These are phyloP conservation scores for Apostichopus californicus DNA, from an alignment of 35 echinoderm and acorn worm genomes.

Conservation along the genomic window DNA sequence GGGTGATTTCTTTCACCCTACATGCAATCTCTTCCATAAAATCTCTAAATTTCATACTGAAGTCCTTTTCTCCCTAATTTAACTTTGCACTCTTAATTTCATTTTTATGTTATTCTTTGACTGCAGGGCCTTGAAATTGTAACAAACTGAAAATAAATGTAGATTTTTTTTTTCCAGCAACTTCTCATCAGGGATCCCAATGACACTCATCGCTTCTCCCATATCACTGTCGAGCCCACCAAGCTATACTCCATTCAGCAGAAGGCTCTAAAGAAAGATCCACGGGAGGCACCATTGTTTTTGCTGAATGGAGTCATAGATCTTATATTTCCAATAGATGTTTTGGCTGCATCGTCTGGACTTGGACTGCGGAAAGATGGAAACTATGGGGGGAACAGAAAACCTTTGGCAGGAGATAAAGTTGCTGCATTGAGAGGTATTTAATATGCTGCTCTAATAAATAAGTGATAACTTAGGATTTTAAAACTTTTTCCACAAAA, in stretches of 20 bases:
- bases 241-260: neutral
- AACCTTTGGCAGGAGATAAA: neutral
- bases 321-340: neutral
- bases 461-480: no score
- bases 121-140: no score
- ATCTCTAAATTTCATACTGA: no score
- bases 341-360: neutral
- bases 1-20: no score
- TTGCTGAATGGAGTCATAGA: conserved; percentile 10
- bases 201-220: neutral
- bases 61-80: no score
- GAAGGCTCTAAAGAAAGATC: conserved; percentile 10
- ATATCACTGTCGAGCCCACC: neutral
- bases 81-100: no score
- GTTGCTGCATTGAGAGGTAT: conserved; percentile 2
- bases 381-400: neutral
- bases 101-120: no score
- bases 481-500: no score
- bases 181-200: neutral
- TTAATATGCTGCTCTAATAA: no score
- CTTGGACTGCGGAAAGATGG: neutral
- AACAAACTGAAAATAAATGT: no score
- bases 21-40: no score
- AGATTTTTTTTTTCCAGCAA: neutral
- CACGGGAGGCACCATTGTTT: neutral